Evolutionary conservation across 2,888 invertebrate species (phyloP), one percentile per base, ranked within the genome.

Genomic region (Drosophila rubida): DNA sequence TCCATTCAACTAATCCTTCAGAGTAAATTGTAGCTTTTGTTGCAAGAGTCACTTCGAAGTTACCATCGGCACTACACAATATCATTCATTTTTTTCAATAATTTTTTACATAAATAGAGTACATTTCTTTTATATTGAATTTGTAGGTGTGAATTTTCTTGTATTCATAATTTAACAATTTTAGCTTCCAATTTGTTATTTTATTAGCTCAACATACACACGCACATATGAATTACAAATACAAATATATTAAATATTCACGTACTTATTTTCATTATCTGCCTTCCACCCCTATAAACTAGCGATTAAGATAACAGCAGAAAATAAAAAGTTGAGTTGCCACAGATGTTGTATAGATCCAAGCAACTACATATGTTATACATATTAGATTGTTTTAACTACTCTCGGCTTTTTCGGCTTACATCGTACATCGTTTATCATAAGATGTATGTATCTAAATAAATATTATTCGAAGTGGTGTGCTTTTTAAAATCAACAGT

Each of bases 21-120:
- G 95, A 94, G 95, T 96, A 96, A 92, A 97, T 96, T 88, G 96
- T 97, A 90, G 97, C 97, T 94, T 97, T 97, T 91, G 97, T 97
- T 95, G 97, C 97, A 94, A 97, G 94, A 90, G 97, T 97, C 94
- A 97, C 97, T 94, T 97, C 97, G 95, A 97, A 97, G 95, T 97
- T 97, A 93, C 97, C 97, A 94, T 97, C 97, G 93, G 97, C 97
- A 95, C 97, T 97, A 95, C 93, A 94, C 77, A 72, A 80, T 84
- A 81, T 80, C 64, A 73, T 75, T 72, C 35, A 22, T 54, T 32
- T 19, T 60, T 48, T 78, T 73, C 53, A 77, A 80, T 80, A 61
- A 58, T 76, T 68, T 68, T 72, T 75, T 78, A 65, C 71, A 76
- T 66, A 78, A 75, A 68, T 78, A 69, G 64, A 58, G 54, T 54